Percentiles rank a stretch among this genome's conserved stretches.
These are phyloP conservation scores for Strigops habroptila DNA, from an alignment of 2,113 vertebrate species.

Conservation along the genomic window DNA sequence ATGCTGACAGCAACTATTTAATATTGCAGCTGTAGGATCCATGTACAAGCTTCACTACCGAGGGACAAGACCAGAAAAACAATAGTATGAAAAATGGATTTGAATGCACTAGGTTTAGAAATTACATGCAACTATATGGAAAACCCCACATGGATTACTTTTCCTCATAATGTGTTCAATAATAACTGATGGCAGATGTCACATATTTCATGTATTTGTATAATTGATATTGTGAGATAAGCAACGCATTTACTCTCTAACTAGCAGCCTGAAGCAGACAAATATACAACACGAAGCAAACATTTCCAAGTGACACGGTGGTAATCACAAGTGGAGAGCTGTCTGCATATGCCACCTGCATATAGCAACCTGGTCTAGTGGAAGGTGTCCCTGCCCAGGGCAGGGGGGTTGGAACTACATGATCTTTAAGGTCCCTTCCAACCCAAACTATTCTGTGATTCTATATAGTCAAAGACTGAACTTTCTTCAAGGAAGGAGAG, in stretches of 20 bases:
- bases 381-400: neutral
- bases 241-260: neutral
- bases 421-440: neutral
- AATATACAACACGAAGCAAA: neutral
- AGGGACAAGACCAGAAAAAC: neutral
- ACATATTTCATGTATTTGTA: neutral
- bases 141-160: neutral
- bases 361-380: neutral
- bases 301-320: neutral
- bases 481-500: neutral
- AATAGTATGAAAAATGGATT: neutral
- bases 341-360: neutral
- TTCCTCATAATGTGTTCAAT: neutral
- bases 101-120: neutral
- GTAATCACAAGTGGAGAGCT: neutral
- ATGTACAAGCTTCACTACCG: neutral
- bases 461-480: neutral
- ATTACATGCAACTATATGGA: neutral
- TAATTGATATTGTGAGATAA: neutral
- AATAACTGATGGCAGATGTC: neutral
- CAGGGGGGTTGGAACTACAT: neutral
- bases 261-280: neutral
- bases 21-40: neutral
- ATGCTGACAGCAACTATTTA: neutral
- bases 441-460: neutral